phyloP scores from a whole-genome alignment of 2,888 invertebrate species.

The Oscheius myriophilus region DNA sequence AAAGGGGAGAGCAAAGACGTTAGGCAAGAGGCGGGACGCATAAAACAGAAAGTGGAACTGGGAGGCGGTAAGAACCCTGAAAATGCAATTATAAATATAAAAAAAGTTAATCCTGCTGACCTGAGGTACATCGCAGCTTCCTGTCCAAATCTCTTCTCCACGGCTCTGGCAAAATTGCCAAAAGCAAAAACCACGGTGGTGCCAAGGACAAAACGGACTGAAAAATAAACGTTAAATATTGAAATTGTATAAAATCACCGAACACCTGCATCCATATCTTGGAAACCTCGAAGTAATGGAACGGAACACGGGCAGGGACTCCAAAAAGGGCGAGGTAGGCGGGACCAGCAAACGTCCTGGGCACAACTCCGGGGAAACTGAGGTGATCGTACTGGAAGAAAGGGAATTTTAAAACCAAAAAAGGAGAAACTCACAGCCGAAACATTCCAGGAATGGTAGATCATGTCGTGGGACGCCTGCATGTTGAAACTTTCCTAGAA shows the following conservation, averaged over 20 bases:
- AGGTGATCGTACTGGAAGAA: constrained; percentile 91
- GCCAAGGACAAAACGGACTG: constrained; percentile 86
- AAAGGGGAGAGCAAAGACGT: constrained; percentile 89
- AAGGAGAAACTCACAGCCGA: constrained; percentile 18
- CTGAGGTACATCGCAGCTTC: constrained; percentile 76
- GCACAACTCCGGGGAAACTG: constrained; percentile 95
- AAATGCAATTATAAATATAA: constrained; percentile 1
- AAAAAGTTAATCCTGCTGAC: constrained; percentile 16
- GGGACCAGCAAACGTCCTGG: constrained; percentile 93
- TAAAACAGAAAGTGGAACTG: constrained; percentile 99
- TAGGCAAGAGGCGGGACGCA: constrained; percentile 90
- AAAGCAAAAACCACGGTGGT: constrained; percentile 82
- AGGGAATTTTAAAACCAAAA: not conserved
- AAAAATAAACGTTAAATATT: constrained; percentile 63
- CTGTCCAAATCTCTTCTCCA: constrained; percentile 83
- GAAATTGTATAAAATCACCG: constrained; percentile 35
- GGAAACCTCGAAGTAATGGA: constrained; percentile 46
- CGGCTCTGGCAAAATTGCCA: constrained; percentile 80
- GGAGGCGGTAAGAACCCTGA: constrained; percentile 79
- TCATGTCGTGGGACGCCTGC: constrained; percentile 95
- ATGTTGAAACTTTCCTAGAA: constrained; percentile 97
- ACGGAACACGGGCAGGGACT: constrained; percentile 40
- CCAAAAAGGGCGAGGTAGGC: constrained; percentile 77
- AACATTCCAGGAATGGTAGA: constrained; percentile 78
- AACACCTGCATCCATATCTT: constrained; percentile 62